These are phyloP conservation scores for Alitta virens DNA, from an alignment of 2,888 invertebrate species.

Conservation along the genomic window DNA sequence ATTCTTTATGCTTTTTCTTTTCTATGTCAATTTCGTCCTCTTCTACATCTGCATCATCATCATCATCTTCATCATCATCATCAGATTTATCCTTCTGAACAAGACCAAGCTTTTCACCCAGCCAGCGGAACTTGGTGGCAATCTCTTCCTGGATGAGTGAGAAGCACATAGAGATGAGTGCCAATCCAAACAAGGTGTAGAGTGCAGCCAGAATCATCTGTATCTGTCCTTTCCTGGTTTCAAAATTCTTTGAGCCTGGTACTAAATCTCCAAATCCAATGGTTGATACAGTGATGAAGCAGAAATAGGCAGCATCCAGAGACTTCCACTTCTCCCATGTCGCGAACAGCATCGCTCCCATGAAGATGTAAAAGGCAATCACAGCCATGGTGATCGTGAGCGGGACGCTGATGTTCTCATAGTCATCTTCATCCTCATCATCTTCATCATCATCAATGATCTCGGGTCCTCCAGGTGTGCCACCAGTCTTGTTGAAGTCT, in stretches of 20 bases:
- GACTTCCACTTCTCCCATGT: conserved; percentile 54
- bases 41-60: not conserved
- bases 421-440: conserved; percentile 51
- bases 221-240: conserved; percentile 43
- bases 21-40: too few relatives aligned
- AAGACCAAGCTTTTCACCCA: conserved; percentile 52
- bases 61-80: conserved; percentile 10
- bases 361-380: conserved; percentile 54
- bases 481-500: conserved; percentile 18
- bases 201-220: conserved; percentile 50
- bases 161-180: conserved; percentile 58
- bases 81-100: conserved; percentile 40
- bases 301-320: conserved; percentile 50
- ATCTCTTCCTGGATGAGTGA: conserved; percentile 57
- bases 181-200: conserved; percentile 56
- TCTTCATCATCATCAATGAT: conserved; percentile 43
- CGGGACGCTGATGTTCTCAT: conserved; percentile 52
- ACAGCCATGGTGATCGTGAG: conserved; percentile 54
- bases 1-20: too few relatives aligned
- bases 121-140: conserved; percentile 53
- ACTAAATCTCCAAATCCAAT: conserved; percentile 55
- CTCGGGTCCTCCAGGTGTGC: conserved; percentile 30
- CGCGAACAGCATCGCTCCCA: conserved; percentile 53
- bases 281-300: conserved; percentile 56
- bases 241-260: conserved; percentile 38